phyloP scores from a whole-genome alignment of 2,797 vertebrate genomes.

The Holocentrus rufus region DNA sequence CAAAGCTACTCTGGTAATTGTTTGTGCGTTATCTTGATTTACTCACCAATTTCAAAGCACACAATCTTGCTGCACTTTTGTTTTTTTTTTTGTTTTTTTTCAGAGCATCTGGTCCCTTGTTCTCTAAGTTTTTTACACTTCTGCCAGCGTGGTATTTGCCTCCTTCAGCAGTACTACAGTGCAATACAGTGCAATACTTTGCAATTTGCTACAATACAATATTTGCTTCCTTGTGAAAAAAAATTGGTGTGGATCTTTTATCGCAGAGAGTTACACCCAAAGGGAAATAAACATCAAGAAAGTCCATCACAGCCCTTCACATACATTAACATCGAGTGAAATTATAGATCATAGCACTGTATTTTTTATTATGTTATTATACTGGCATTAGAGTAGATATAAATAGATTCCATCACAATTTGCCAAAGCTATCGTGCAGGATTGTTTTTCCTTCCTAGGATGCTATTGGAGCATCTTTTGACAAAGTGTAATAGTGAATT shows the following conservation, averaged over 20 bases:
- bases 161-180: not conserved
- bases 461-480: constrained; percentile 28
- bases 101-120: not conserved
- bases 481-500: constrained; percentile 43
- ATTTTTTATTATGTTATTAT: not conserved
- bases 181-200: not conserved
- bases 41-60: constrained; percentile 22
- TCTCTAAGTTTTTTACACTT: constrained; percentile 4
- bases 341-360: not conserved
- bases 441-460: not conserved
- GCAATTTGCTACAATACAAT: not conserved
- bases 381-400: not conserved
- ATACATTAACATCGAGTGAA: not conserved
- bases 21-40: constrained; percentile 45
- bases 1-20: constrained; percentile 27
- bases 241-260: no score
- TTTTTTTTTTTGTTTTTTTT: constrained; percentile 1
- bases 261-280: not conserved
- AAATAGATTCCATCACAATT: constrained; percentile 7
- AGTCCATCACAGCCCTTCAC: no score
- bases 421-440: not conserved
- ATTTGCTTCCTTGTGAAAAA: no score
- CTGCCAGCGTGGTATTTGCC: not conserved
- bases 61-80: not conserved
- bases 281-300: not conserved